These are phyloP conservation scores for Myrmecophaga tridactyla DNA, from an alignment of 2,113 vertebrate genomes.

Conservation along the genomic window DNA sequence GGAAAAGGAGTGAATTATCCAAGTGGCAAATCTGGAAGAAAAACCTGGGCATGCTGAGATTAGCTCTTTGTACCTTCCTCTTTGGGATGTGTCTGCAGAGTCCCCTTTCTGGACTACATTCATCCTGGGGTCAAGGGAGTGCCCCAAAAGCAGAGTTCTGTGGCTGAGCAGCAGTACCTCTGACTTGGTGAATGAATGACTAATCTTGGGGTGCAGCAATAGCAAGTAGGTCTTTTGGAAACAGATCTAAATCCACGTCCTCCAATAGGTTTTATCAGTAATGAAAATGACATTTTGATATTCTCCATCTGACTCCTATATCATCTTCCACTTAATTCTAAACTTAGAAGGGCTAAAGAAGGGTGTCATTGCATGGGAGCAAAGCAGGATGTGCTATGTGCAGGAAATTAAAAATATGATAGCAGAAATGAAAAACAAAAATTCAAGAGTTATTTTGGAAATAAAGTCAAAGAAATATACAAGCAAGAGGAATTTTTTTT, in stretches of 20 bases:
- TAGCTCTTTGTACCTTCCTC: not conserved
- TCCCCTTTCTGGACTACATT: not conserved
- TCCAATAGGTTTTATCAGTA: not conserved
- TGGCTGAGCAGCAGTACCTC: not conserved
- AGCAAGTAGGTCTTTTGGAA: not conserved
- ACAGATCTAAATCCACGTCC: not conserved
- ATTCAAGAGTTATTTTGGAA: not conserved
- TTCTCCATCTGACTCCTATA: not conserved
- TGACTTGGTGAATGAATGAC: not conserved
- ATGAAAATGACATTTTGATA: conserved; percentile 1
- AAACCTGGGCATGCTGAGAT: not conserved
- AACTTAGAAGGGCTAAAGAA: not conserved
- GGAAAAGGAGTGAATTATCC: not conserved
- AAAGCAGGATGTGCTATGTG: not conserved
- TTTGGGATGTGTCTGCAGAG: not conserved
- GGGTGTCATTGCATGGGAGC: not conserved
- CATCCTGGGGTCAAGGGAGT: not conserved
- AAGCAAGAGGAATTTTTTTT: not conserved
- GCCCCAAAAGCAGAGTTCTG: not conserved
- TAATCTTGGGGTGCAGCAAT: not conserved
- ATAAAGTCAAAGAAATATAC: not conserved
- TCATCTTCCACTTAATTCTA: not conserved
- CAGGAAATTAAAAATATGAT: not conserved
- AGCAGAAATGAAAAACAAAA: not conserved
- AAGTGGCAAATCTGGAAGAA: not conserved